Percentiles rank a stretch among this genome's conserved stretches.
These are phyloP conservation scores for Lepidothrix coronata DNA, from an alignment of 2,113 vertebrate genomes.

Conservation along the genomic window DNA sequence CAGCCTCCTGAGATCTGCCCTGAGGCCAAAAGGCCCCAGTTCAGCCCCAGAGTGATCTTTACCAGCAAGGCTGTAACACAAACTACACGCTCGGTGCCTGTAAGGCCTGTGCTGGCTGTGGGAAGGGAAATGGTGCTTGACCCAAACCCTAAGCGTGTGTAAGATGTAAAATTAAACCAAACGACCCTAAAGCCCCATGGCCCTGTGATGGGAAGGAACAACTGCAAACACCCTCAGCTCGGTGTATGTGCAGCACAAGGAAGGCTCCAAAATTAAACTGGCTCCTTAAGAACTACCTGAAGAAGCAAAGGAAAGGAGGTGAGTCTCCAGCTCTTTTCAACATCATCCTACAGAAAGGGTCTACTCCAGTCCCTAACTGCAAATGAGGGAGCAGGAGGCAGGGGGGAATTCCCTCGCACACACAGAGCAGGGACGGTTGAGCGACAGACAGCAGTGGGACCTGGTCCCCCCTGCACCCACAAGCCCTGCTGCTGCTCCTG, in stretches of 20 bases:
- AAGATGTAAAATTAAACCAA: background rate
- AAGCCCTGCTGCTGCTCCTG: background rate
- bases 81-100: accelerated
- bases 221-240: no score
- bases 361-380: background rate
- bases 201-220: background rate
- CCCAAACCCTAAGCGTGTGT: background rate
- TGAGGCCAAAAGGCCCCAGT: background rate
- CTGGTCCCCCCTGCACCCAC: accelerated
- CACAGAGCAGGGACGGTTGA: no score
- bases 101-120: accelerated
- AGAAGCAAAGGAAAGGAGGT: background rate
- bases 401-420: background rate
- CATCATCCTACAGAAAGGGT: background rate
- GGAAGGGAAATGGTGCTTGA: background rate
- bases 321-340: background rate
- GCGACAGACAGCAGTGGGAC: background rate
- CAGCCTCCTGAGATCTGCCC: background rate
- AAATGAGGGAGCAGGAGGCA: background rate
- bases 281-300: background rate
- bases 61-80: background rate
- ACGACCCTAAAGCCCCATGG: accelerated
- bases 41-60: accelerated
- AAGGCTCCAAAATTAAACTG: background rate
- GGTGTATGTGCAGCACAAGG: accelerated